phyloP scores from a whole-genome alignment of 2,888 invertebrate genomes.

The Eulithis testata region DNA sequence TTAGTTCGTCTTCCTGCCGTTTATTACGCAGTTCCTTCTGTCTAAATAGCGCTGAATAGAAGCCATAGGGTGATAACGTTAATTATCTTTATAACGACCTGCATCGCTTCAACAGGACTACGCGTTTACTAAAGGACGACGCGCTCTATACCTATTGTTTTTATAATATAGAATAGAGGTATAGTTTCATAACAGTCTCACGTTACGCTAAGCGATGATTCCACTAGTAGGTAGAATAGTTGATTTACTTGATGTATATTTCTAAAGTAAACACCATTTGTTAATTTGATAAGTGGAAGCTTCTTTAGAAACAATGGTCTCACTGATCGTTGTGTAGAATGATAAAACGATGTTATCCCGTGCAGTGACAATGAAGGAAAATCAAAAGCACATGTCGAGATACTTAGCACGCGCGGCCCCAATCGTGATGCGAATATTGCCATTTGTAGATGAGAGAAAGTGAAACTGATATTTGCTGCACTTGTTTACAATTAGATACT shows the following conservation, averaged over 20 bases:
- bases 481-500: constrained; percentile 68
- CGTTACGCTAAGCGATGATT: no score
- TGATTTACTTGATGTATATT: not conserved
- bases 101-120: constrained; percentile 13
- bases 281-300: not conserved
- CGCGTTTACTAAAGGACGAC: not conserved
- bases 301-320: not conserved
- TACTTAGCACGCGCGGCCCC: constrained; percentile 74
- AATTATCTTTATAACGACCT: constrained; percentile 46
- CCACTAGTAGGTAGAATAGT: not conserved
- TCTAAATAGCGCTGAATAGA: constrained; percentile 49
- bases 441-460: constrained; percentile 76
- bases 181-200: no score
- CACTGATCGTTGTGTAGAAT: constrained; percentile 1
- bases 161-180: no score
- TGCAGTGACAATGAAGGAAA: constrained; percentile 42
- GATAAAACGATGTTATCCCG: constrained; percentile 20
- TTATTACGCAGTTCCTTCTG: constrained; percentile 64
- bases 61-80: constrained; percentile 40
- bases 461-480: constrained; percentile 78
- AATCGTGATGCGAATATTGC: constrained; percentile 79
- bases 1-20: constrained; percentile 65
- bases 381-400: constrained; percentile 56
- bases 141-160: not conserved
- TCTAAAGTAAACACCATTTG: not conserved